phyloP scores from a whole-genome alignment of 1,140 invertebrate species.

The Acyrthosiphon pisum region DNA sequence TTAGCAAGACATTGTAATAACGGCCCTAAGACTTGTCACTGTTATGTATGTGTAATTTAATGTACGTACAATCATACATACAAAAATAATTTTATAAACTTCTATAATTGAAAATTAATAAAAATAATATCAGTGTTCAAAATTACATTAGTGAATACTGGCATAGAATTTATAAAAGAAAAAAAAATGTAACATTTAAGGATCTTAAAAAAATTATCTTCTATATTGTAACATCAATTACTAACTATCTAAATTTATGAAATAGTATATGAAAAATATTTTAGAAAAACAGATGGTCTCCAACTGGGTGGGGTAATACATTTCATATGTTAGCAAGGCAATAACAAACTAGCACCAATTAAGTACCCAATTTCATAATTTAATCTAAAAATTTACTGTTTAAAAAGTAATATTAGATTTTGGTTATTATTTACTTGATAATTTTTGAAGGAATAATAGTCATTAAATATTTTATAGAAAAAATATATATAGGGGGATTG shows the following conservation, averaged over 20 bases:
- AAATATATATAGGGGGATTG: neutral
- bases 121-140: no score
- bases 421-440: neutral
- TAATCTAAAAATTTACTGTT: neutral
- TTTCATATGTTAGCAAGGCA: neutral
- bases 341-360: neutral
- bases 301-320: neutral
- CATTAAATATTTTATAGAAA: neutral
- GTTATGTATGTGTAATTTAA: no score
- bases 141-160: no score
- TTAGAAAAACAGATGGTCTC: neutral
- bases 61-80: no score
- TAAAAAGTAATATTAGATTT: neutral
- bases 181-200: no score
- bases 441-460: neutral
- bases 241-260: neutral
- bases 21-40: no score
- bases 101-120: no score
- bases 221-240: no score
- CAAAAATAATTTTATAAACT: no score
- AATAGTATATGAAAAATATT: neutral
- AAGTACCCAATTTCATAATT: constrained; percentile 3
- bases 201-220: no score
- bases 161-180: no score
- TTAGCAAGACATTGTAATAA: no score